Evolutionary conservation across 2,888 invertebrate genomes (phyloP).

Genomic region (Orthosia cruda): DNA sequence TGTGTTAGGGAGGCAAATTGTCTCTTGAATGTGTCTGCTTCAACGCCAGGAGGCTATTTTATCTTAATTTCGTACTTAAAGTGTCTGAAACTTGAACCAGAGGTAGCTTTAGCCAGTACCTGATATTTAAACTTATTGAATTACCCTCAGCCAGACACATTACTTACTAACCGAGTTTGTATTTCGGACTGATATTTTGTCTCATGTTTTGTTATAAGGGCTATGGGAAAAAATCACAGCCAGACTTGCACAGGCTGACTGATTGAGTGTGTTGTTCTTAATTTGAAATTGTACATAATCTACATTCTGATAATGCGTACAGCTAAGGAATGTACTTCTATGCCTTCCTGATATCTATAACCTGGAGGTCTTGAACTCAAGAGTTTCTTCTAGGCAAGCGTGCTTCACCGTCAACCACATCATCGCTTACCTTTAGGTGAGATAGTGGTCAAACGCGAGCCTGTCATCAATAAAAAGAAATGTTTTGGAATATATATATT

Average conservation of each 20-base stretch:
- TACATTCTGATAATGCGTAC: too few species aligned
- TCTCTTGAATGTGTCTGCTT: constrained; percentile 1
- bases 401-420: too few species aligned
- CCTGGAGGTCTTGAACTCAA: too few species aligned
- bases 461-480: not conserved
- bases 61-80: constrained; percentile 4
- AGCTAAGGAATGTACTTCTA: too few species aligned
- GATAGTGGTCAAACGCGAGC: too few species aligned
- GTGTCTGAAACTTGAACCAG: not conserved
- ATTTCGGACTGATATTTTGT: not conserved
- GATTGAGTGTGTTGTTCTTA: not conserved
- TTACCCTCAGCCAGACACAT: not conserved
- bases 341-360: too few species aligned
- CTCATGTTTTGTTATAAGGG: not conserved
- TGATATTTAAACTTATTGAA: not conserved
- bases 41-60: not conserved
- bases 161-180: not conserved
- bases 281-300: not conserved
- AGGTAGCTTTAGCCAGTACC: not conserved
- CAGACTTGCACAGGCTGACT: not conserved
- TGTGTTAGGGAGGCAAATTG: constrained; percentile 36
- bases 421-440: too few species aligned
- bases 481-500: not conserved
- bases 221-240: not conserved
- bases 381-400: too few species aligned